A percentile compares a stretch with the other conserved stretches of the same genome.
Evolutionary conservation across 2,888 invertebrate genomes (phyloP).

Genomic region (Stenotaenia linearis): DNA sequence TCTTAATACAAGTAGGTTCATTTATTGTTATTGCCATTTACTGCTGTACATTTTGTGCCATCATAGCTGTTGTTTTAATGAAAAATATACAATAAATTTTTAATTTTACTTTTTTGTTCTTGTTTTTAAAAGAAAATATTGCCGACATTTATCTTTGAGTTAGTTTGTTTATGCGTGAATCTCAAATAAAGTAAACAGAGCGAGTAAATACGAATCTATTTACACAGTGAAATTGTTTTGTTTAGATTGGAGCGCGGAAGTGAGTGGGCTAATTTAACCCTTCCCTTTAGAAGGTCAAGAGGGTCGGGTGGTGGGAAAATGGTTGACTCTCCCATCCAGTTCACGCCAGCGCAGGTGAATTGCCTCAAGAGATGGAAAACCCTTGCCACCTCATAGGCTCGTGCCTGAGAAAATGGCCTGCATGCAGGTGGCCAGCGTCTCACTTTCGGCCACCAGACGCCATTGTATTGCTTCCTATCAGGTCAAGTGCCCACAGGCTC

Average conservation of each 20-base stretch:
- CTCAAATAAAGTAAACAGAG: background rate
- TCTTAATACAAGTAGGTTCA: background rate
- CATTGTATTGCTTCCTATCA: background rate
- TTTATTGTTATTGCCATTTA: background rate
- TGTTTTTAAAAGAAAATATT: too few relatives aligned
- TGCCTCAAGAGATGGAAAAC: slow-evolving; percentile 14
- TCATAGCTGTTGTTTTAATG: background rate
- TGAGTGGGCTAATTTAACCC: slow-evolving; percentile 17
- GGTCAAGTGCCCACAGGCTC: slow-evolving; percentile 16
- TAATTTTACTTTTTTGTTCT: too few relatives aligned
- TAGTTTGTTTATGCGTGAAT: background rate
- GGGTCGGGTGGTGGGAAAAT: slow-evolving; percentile 9
- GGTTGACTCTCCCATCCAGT: slow-evolving; percentile 20
- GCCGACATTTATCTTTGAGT: background rate
- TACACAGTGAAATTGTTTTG: slow-evolving; percentile 24
- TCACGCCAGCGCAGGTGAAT: slow-evolving; percentile 17
- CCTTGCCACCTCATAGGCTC: background rate
- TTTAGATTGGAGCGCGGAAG: slow-evolving; percentile 15
- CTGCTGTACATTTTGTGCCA: background rate
- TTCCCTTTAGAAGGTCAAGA: slow-evolving; percentile 1
- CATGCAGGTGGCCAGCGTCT: slow-evolving; percentile 9
- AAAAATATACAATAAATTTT: too few relatives aligned
- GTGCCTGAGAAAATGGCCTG: slow-evolving; percentile 20
- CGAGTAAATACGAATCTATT: background rate
- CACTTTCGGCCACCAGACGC: slow-evolving; percentile 5